phyloP scores from a whole-genome alignment of 2,113 vertebrate species.

The Mixornis gularis region DNA sequence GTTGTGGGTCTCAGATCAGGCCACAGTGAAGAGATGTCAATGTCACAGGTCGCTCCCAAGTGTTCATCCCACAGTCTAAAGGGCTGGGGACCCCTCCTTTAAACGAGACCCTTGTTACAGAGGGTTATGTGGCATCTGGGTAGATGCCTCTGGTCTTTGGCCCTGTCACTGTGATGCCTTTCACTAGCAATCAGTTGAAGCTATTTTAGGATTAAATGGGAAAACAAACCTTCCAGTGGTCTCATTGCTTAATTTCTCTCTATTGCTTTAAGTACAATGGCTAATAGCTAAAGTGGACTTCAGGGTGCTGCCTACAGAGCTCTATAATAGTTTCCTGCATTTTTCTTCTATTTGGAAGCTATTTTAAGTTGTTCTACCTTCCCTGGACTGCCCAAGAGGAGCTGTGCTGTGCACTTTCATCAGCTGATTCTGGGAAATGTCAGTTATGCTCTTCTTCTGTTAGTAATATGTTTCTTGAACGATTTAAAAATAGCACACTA shows the following conservation, averaged over 20 bases:
- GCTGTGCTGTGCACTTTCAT: constrained; percentile 28
- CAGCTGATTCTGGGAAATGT: constrained; percentile 53
- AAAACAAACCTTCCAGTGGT: background rate
- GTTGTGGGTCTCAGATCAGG: background rate
- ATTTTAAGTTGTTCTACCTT: constrained; percentile 45
- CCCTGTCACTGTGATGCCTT: background rate
- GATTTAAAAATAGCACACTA: constrained; percentile 51
- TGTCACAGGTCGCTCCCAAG: background rate
- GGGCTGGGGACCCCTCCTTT: background rate
- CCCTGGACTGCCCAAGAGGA: constrained; percentile 20
- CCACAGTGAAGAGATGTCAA: background rate
- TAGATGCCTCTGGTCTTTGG: background rate
- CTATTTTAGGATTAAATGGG: background rate
- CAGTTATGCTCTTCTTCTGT: constrained; percentile 40
- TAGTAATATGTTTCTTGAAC: constrained; percentile 46
- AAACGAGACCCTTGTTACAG: background rate
- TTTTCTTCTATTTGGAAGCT: constrained; percentile 12
- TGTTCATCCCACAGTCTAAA: background rate
- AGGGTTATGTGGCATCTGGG: background rate
- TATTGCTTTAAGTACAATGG: background rate
- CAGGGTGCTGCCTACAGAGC: background rate
- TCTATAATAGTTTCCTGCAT: constrained; percentile 15
- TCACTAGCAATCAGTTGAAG: background rate
- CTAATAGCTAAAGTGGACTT: constrained; percentile 27
- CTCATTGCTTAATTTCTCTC: background rate